phyloP scores from a whole-genome alignment of 1,140 invertebrate genomes.

The Drosophila ercepeae region DNA sequence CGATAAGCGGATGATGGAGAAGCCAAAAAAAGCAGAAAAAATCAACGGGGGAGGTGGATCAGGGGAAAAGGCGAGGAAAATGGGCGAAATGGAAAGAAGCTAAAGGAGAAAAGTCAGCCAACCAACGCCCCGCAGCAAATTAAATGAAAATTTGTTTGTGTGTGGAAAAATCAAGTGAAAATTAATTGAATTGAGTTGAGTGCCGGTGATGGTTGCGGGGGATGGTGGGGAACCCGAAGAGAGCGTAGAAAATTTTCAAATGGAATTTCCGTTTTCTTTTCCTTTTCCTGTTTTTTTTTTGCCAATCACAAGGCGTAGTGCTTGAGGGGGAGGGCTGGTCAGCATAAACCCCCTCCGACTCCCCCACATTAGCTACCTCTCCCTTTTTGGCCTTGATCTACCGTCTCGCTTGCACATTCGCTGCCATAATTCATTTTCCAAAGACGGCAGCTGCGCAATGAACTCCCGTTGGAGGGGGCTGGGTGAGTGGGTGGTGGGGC shows the following conservation, averaged over 20 bases:
- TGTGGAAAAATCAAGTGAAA: constrained; percentile 83
- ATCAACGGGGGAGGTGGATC: too few species aligned
- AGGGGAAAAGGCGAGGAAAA: constrained; percentile 7
- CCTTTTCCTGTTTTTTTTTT: constrained; percentile 37
- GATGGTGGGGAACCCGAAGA: background rate
- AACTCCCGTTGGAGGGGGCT: constrained; percentile 3
- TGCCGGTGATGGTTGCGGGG: constrained; percentile 45
- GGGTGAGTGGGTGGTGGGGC: background rate
- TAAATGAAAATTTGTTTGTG: constrained; percentile 82
- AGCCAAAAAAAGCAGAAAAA: constrained; percentile 3
- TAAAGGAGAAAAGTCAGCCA: constrained; percentile 10
- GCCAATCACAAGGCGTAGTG: constrained; percentile 65
- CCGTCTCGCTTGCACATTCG: constrained; percentile 6
- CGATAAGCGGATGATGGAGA: constrained; percentile 43
- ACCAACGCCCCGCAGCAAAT: constrained; percentile 72
- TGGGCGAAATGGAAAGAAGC: background rate
- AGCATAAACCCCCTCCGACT: background rate
- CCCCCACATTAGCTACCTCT: background rate
- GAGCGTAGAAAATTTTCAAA: constrained; percentile 33
- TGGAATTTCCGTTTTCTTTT: constrained; percentile 33
- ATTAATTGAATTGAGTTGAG: constrained; percentile 84
- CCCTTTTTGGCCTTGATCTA: background rate
- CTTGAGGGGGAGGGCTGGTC: constrained; percentile 14
- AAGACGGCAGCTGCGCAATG: constrained; percentile 74
- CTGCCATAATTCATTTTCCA: constrained; percentile 54